Conservation (phyloP, 2,113 vertebrate species). For the Vidua chalybeata region DNA sequence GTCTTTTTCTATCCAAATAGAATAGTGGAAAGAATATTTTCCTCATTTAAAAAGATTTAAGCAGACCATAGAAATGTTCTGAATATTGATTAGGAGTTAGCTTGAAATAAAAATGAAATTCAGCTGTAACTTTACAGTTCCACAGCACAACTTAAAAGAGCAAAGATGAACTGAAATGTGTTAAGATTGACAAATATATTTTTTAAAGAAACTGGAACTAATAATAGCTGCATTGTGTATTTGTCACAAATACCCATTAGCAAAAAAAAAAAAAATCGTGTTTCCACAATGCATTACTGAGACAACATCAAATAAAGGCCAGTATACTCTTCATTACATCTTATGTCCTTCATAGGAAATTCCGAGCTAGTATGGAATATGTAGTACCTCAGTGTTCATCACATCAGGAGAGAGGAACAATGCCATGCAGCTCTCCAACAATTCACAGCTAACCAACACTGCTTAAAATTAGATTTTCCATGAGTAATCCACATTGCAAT, state of each 20-base stretch:
- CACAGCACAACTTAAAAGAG: not conserved
- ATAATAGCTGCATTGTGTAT: not conserved
- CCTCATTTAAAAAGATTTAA: not conserved
- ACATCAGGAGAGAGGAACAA: not conserved
- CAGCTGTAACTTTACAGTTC: not conserved
- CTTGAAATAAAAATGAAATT: slow-evolving; percentile 26
- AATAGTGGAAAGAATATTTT: slow-evolving; percentile 19
- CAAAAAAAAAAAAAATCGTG: not conserved
- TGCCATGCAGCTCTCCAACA: not conserved
- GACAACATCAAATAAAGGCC: not conserved
- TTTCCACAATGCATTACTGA: not conserved
- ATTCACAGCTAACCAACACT: not conserved
- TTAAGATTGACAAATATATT: not conserved
- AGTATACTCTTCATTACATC: not conserved
- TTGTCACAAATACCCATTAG: not conserved
- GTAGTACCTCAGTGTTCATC: not conserved
- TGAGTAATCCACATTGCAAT: not conserved
- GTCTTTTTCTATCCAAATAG: slow-evolving; percentile 2
- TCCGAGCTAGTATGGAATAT: not conserved
- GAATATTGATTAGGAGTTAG: not conserved
- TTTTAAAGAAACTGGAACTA: not conserved
- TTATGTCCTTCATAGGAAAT: slow-evolving; percentile 8
- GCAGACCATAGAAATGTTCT: not conserved
- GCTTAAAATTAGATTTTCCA: slow-evolving; percentile 60
- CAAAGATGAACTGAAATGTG: not conserved